Base-by-base conservation (phyloP, 2,113 vertebrate genomes). In the Epinephelus fuscoguttatus region DNA sequence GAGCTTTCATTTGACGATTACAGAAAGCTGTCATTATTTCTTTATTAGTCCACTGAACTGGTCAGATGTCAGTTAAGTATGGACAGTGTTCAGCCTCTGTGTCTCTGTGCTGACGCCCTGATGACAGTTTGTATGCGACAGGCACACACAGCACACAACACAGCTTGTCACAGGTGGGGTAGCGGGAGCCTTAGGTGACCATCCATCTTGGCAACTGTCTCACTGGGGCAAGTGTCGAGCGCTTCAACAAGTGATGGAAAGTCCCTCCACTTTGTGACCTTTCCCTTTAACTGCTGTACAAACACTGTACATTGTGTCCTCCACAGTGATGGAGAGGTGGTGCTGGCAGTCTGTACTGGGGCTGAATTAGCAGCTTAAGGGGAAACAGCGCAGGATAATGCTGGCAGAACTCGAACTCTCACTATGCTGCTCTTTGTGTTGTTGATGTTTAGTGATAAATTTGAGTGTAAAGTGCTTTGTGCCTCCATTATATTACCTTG, bases 171-270 rank as follows among this genome's bases (percentile, higher is more conserved):
- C 33, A 6, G 30, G 37, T 72, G 66, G 25, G 60, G 55, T 82
- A 70, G 86, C 63, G 47, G 75, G 59, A 66, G 73, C 78, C 81
- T 64, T 6, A 47, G 67, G 87, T 76, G 68, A 76, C 56, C 79
- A 70, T 89, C 61, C 66, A 75, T 87, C 77, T 75, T 63, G 27
- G 30, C 27, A 78, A 75, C 40, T 56, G 59, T 64, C 79, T 78
- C 57, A 75, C 15, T 66, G 73, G 60, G 77, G 49, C 37, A 71
- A 72, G 50, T 78, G 70, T 75, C 12, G 2, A 71, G 59, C 60
- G 56, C 50, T 81, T 81, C 45, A 82, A 74, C 77, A 80, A 71
- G 77, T 82, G 84, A 87, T 87, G 60, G 68, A 81, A 80, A 27
- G 47, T 74, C 64, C 33, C 23, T 91, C 50, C 45, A 77, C 53